Evolutionary conservation across 2,888 invertebrate species (phyloP).

Genomic region (Dryocosmus kuriphilus): DNA sequence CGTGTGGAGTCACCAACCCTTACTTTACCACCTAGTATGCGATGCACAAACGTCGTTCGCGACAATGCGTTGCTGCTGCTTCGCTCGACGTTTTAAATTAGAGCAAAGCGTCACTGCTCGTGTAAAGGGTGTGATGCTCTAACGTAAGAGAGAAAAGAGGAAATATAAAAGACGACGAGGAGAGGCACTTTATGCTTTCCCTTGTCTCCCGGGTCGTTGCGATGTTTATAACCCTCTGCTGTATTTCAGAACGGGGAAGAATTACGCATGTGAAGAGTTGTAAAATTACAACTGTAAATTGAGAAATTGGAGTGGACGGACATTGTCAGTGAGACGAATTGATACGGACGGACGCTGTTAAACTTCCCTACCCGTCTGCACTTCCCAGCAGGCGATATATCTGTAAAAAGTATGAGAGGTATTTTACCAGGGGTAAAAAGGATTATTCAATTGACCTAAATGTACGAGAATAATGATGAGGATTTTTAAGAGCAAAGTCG

Average conservation of each 20-base stretch:
- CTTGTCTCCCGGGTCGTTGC: constrained; percentile 3
- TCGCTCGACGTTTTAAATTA: constrained; percentile 63
- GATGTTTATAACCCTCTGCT: constrained; percentile 8
- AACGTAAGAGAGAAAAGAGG: constrained; percentile 39
- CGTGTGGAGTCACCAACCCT: constrained; percentile 44
- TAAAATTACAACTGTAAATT: constrained; percentile 24
- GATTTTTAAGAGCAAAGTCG: background rate
- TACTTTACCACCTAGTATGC: constrained; percentile 57
- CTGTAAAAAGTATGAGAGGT: background rate
- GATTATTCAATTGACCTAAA: constrained; percentile 30
- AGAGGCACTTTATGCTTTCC: constrained; percentile 19
- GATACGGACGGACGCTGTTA: constrained; percentile 28
- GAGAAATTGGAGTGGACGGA: constrained; percentile 33
- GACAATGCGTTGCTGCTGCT: constrained; percentile 62
- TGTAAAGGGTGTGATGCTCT: constrained; percentile 16
- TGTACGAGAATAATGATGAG: constrained; percentile 3
- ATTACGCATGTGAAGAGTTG: constrained; percentile 20
- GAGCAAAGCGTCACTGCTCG: constrained; percentile 49
- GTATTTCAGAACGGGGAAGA: background rate
- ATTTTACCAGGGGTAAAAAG: constrained; percentile 1
- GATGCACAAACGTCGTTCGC: constrained; percentile 55
- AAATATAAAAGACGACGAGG: constrained; percentile 25
- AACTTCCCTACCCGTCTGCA: constrained; percentile 14
- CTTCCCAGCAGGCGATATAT: constrained; percentile 1
- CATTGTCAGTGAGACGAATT: constrained; percentile 36